phyloP scores from a whole-genome alignment of 2,113 vertebrate genomes.

The Urocolius indicus region DNA sequence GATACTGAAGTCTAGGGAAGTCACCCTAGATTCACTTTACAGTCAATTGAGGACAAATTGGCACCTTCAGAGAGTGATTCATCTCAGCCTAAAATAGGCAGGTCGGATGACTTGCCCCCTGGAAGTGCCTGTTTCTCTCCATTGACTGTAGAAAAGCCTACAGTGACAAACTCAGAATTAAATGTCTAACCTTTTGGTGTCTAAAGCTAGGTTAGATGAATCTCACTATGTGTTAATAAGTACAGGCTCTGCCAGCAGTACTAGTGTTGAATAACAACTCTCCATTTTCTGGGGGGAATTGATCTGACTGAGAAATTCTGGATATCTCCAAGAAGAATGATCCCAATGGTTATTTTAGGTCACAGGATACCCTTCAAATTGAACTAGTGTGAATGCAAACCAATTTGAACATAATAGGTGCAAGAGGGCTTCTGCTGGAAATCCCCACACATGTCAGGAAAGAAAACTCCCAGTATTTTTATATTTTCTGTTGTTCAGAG shows the following conservation, averaged over 20 bases:
- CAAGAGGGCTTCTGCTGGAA: background rate
- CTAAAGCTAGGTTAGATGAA: background rate
- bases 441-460: background rate
- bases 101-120: background rate
- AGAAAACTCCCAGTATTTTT: background rate
- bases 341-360: background rate
- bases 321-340: fast-evolving
- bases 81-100: constrained; percentile 19
- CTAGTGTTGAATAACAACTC: background rate
- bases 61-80: constrained; percentile 15
- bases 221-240: background rate
- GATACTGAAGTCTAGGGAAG: background rate
- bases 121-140: background rate
- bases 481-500: constrained; percentile 4
- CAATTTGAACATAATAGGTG: background rate
- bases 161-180: constrained; percentile 12
- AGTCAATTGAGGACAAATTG: background rate
- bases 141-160: background rate
- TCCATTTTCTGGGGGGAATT: background rate
- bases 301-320: background rate
- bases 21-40: background rate
- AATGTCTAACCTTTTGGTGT: background rate
- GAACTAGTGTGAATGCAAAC: constrained; percentile 15
- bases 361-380: background rate
- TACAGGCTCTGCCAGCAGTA: background rate